Percentiles rank a stretch among this genome's conserved stretches.
These are phyloP conservation scores for Barypeithes pellucidus DNA, from an alignment of 2,888 invertebrate species.

Conservation along the genomic window DNA sequence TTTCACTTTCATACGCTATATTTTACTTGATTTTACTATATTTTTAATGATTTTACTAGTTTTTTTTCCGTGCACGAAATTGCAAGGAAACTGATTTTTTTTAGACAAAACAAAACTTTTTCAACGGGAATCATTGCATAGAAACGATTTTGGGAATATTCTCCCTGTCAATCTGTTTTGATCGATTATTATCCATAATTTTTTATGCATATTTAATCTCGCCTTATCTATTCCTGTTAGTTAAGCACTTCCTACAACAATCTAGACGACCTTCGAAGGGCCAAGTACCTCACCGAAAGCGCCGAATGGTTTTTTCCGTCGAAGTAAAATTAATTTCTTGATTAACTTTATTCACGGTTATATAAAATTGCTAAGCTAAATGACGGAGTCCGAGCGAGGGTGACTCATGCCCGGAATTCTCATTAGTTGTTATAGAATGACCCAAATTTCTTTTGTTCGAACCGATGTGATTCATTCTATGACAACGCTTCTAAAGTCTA, in stretches of 20 bases:
- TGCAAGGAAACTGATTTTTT: too few relatives aligned
- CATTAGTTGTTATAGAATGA: constrained; percentile 24
- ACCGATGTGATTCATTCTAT: constrained; percentile 31
- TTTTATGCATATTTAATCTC: too few relatives aligned
- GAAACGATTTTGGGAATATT: too few relatives aligned
- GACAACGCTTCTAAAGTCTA: constrained; percentile 2
- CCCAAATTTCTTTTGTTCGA: constrained; percentile 35
- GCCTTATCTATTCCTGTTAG: too few relatives aligned
- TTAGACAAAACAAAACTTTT: too few relatives aligned
- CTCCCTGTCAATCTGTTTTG: too few relatives aligned
- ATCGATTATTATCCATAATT: too few relatives aligned
- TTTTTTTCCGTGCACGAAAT: too few relatives aligned
- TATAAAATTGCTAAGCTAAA: neutral
- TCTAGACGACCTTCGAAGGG: neutral
- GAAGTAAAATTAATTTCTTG: neutral
- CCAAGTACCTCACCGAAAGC: neutral
- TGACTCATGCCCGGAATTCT: constrained; percentile 37
- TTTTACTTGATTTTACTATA: too few relatives aligned
- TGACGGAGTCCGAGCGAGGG: neutral
- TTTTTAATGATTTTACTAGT: too few relatives aligned
- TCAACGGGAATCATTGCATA: too few relatives aligned
- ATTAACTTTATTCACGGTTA: neutral
- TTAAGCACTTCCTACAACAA: neutral
- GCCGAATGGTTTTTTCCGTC: neutral
- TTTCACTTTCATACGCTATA: too few relatives aligned